These are phyloP conservation scores for Apomyelois bistriatella DNA, from an alignment of 2,888 invertebrate species.

Conservation along the genomic window DNA sequence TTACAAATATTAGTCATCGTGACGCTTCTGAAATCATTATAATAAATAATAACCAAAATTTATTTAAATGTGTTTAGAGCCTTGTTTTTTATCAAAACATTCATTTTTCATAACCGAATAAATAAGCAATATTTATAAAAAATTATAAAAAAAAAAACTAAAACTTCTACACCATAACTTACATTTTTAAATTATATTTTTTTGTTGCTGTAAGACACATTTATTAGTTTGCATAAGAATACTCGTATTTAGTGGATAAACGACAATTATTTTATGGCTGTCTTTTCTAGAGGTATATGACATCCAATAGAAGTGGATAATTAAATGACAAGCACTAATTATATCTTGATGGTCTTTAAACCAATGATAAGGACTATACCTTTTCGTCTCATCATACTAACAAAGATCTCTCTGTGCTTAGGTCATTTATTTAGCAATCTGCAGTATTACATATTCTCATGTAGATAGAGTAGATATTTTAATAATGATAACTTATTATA, in stretches of 20 bases:
- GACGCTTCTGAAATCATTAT: no score
- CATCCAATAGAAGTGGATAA: neutral
- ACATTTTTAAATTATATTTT: no score
- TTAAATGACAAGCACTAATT: neutral
- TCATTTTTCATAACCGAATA: no score
- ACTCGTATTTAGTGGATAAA: constrained; percentile 4
- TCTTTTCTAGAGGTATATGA: neutral
- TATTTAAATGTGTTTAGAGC: no score
- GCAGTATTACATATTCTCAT: neutral
- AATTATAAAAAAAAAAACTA: no score
- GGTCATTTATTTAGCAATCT: neutral
- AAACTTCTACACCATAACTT: no score
- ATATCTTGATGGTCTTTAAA: neutral
- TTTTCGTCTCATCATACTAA: neutral
- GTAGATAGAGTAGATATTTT: no score
- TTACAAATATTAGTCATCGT: no score
- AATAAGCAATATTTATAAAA: no score
- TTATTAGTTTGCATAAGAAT: constrained; percentile 1
- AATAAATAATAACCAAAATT: no score
- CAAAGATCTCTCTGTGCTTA: neutral
- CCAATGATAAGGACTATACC: neutral
- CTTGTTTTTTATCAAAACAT: no score
- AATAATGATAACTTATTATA: no score
- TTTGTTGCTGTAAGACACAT: neutral
- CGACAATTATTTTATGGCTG: neutral